Conservation (phyloP, 2,888 invertebrate genomes). For the Papilio elwesi region DNA sequence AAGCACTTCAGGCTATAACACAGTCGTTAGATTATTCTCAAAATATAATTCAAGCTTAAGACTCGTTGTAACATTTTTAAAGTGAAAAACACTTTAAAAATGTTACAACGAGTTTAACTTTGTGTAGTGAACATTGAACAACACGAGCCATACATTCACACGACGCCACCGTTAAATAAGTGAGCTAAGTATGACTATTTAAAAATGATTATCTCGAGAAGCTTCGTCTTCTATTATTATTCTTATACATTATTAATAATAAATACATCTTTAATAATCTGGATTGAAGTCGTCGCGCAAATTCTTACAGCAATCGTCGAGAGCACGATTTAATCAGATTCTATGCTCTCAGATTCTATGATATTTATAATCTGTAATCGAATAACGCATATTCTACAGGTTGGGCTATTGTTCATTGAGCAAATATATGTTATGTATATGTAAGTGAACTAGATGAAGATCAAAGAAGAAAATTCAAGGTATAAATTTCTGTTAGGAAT, state of each 20-base stretch:
- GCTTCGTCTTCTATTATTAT: background rate
- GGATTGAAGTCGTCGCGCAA: too few relatives aligned
- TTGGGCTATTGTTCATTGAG: too few relatives aligned
- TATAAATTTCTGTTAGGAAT: too few relatives aligned
- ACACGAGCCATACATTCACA: background rate
- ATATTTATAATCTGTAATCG: too few relatives aligned
- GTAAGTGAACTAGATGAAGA: too few relatives aligned
- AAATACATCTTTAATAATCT: background rate
- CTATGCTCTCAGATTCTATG: too few relatives aligned
- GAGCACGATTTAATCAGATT: too few relatives aligned
- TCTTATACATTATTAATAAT: background rate
- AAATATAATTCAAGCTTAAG: slow-evolving; percentile 22
- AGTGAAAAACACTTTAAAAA: slow-evolving; percentile 21
- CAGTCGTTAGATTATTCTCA: slow-evolving; percentile 29
- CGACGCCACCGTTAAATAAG: slow-evolving; percentile 5
- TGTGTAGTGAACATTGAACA: slow-evolving; percentile 10
- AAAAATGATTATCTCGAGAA: slow-evolving; percentile 1
- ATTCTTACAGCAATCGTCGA: too few relatives aligned
- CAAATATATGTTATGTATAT: too few relatives aligned
- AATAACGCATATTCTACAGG: too few relatives aligned
- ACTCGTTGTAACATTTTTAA: slow-evolving; percentile 26
- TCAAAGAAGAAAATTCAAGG: too few relatives aligned
- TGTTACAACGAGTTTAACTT: slow-evolving; percentile 10
- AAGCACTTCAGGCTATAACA: slow-evolving; percentile 28
- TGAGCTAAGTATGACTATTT: background rate